Percentiles rank a stretch among this genome's conserved stretches.
phyloP scores from a whole-genome alignment of 2,797 vertebrate species.

The Dicrostonyx torquatus region DNA sequence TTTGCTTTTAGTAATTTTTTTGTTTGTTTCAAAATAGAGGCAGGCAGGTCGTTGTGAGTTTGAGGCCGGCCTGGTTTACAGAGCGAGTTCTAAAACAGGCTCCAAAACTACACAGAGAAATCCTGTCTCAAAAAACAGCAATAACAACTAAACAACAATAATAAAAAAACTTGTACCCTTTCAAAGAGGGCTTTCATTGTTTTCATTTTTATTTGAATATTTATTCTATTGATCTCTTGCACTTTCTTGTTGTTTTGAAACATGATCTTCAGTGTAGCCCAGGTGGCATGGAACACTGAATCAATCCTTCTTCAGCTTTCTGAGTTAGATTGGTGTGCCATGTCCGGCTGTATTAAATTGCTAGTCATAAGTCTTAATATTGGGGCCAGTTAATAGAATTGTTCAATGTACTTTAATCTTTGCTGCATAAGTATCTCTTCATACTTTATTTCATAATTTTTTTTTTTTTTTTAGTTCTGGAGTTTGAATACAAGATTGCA shows the following conservation, averaged over 20 bases:
- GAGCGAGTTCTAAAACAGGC: no score
- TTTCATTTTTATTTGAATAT: slow-evolving; percentile 33
- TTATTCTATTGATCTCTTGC: neutral
- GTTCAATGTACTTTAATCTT: neutral
- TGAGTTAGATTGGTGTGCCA: neutral
- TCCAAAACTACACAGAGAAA: no score
- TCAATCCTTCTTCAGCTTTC: neutral
- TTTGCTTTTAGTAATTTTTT: neutral
- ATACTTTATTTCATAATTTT: neutral
- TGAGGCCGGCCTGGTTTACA: no score
- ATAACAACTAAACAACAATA: no score
- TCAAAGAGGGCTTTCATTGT: slow-evolving; percentile 10
- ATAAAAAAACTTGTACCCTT: neutral
- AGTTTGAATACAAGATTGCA: neutral
- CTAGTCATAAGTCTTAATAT: neutral
- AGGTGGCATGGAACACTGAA: neutral
- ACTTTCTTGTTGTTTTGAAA: neutral
- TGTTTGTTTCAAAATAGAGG: no score
- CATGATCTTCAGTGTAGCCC: neutral
- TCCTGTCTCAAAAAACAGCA: no score
- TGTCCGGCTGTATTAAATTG: neutral
- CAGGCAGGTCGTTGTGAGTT: no score
- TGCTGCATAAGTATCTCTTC: neutral
- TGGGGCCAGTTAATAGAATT: neutral
- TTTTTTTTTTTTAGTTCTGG: neutral